phyloP scores from a whole-genome alignment of 2,113 vertebrate genomes.

The Scartelaos histophorus region DNA sequence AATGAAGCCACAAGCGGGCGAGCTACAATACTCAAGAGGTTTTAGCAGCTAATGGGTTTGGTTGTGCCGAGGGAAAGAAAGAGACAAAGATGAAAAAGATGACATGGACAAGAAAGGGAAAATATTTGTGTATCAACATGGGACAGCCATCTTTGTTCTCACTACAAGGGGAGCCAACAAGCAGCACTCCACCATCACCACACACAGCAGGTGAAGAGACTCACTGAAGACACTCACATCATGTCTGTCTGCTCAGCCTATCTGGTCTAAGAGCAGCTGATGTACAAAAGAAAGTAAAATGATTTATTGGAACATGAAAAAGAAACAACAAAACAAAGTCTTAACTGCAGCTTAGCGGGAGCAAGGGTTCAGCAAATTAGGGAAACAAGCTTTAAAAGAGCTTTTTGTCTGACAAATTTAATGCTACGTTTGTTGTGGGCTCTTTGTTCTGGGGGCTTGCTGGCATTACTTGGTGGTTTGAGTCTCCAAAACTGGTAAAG shows the following conservation, averaged over 20 bases:
- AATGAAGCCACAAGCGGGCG: constrained; percentile 89
- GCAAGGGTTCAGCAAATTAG: constrained; percentile 99
- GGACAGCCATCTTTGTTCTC: constrained; percentile 93
- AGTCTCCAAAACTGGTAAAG: constrained; percentile 82
- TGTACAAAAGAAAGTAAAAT: constrained; percentile 99
- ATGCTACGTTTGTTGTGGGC: constrained; percentile 53
- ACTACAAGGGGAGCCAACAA: constrained; percentile 83
- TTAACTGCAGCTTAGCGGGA: constrained; percentile 91
- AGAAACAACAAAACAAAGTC: constrained; percentile 80
- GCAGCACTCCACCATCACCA: constrained; percentile 78
- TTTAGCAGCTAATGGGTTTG: constrained; percentile 84
- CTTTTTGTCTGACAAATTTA: constrained; percentile 57
- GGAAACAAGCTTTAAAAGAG: constrained; percentile 85
- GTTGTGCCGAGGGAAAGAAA: constrained; percentile 75
- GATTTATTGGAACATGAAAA: constrained; percentile 98
- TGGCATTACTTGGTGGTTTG: constrained; percentile 72
- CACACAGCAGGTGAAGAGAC: constrained; percentile 98
- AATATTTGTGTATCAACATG: constrained; percentile 85
- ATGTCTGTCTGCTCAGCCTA: constrained; percentile 99
- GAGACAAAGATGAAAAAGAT: constrained; percentile 80
- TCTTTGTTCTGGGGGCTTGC: constrained; percentile 53
- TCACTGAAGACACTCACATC: constrained; percentile 99
- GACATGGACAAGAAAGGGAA: constrained; percentile 71
- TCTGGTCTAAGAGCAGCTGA: constrained; percentile 99
- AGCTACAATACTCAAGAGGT: constrained; percentile 85